A percentile compares a stretch with the other conserved stretches of the same genome.
phyloP scores from a whole-genome alignment of 2,888 invertebrate species.

The Nomada fabriciana region DNA sequence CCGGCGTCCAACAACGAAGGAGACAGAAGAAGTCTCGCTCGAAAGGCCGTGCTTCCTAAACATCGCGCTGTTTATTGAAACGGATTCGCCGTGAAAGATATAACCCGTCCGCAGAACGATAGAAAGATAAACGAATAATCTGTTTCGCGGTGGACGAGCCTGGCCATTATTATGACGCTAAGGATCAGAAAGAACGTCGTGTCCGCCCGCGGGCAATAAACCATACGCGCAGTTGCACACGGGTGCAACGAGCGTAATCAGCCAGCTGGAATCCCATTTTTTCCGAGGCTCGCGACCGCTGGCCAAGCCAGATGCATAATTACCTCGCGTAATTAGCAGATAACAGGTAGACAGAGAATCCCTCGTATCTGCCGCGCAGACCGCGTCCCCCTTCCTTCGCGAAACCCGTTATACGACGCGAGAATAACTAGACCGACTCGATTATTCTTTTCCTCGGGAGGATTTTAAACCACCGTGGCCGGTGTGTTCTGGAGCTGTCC shows the following conservation, averaged over 20 bases:
- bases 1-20: constrained; percentile 5
- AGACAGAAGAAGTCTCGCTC: constrained; percentile 2
- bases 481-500: not conserved
- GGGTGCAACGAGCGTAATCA: constrained; percentile 59
- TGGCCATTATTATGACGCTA: not conserved
- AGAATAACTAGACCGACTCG: constrained; percentile 16
- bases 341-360: constrained; percentile 60
- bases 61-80: no score
- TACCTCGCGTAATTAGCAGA: constrained; percentile 69
- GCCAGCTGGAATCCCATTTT: constrained; percentile 57
- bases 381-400: not conserved
- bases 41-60: not conserved
- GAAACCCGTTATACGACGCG: not conserved
- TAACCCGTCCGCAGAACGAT: not conserved
- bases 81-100: no score
- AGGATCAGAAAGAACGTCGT: not conserved
- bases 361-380: constrained; percentile 18
- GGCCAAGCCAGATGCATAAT: constrained; percentile 67
- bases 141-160: not conserved
- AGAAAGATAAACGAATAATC: not conserved
- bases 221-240: constrained; percentile 32
- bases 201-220: constrained; percentile 42
- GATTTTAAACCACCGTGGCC: not conserved
- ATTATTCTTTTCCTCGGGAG: not conserved
- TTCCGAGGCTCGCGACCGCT: constrained; percentile 42